These are phyloP conservation scores for Sylvietta virens DNA, from an alignment of 2,113 vertebrate species.

Conservation along the genomic window DNA sequence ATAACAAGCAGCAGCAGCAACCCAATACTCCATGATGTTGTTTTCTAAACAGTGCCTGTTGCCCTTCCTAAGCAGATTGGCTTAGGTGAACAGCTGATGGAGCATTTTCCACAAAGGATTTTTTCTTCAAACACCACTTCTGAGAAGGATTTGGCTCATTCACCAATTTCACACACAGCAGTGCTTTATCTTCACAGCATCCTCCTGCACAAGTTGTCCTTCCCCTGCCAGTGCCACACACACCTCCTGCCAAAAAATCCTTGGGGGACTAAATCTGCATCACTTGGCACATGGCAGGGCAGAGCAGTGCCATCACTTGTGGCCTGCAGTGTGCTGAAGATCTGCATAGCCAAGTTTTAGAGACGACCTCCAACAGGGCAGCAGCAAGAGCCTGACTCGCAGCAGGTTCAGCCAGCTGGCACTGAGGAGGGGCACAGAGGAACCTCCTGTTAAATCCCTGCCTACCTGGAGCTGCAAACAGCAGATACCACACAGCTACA, in stretches of 20 bases:
- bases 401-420: not conserved
- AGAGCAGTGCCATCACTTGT: not conserved
- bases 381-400: not conserved
- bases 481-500: not conserved
- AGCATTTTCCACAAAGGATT: slow-evolving; percentile 11
- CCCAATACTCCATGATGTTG: rapidly evolving
- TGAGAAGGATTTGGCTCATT: not conserved
- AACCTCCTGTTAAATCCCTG: not conserved
- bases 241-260: not conserved
- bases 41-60: not conserved
- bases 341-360: not conserved
- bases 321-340: not conserved
- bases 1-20: not conserved
- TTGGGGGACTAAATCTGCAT: not conserved
- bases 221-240: not conserved
- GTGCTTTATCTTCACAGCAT: not conserved
- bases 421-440: not conserved
- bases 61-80: not conserved
- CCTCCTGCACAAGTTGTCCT: not conserved
- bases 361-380: not conserved
- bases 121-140: not conserved
- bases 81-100: not conserved
- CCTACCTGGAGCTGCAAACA: not conserved
- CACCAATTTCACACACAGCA: not conserved
- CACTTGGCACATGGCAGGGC: not conserved